Evolutionary conservation across 2,113 vertebrate species (phyloP).

Genomic region (Tichodroma muraria): DNA sequence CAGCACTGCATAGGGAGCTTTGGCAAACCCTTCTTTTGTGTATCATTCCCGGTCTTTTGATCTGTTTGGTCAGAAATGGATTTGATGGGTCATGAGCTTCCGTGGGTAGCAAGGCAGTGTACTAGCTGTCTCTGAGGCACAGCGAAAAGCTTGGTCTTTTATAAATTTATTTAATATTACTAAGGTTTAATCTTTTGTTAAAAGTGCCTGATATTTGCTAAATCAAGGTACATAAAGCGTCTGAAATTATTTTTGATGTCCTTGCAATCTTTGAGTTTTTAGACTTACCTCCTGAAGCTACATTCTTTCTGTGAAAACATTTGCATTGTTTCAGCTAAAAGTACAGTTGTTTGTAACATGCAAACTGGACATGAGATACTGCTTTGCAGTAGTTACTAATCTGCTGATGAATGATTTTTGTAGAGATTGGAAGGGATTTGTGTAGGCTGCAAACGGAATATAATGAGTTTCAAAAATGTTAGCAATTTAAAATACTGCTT

Average conservation of each 20-base stretch:
- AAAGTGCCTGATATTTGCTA: background rate
- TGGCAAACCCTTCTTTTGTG: background rate
- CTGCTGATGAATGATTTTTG: background rate
- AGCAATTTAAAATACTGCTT: background rate
- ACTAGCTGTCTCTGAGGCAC: background rate
- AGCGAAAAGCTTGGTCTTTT: background rate
- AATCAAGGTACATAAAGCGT: background rate
- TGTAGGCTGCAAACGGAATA: background rate
- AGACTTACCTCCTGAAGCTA: background rate
- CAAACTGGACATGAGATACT: background rate
- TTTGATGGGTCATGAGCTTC: background rate
- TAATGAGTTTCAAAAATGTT: background rate
- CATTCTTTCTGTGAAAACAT: background rate
- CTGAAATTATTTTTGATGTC: background rate
- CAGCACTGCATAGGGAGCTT: background rate
- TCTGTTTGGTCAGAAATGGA: background rate
- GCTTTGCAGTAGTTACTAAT: background rate
- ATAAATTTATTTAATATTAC: background rate
- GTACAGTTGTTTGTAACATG: background rate
- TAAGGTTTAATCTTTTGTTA: background rate
- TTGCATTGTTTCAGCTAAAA: background rate
- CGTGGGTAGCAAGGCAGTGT: background rate
- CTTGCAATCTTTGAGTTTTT: background rate
- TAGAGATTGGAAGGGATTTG: background rate
- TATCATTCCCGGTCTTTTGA: background rate